Evolutionary conservation across 1,140 invertebrate genomes (phyloP).

Genomic region (Berghia stephanieae): DNA sequence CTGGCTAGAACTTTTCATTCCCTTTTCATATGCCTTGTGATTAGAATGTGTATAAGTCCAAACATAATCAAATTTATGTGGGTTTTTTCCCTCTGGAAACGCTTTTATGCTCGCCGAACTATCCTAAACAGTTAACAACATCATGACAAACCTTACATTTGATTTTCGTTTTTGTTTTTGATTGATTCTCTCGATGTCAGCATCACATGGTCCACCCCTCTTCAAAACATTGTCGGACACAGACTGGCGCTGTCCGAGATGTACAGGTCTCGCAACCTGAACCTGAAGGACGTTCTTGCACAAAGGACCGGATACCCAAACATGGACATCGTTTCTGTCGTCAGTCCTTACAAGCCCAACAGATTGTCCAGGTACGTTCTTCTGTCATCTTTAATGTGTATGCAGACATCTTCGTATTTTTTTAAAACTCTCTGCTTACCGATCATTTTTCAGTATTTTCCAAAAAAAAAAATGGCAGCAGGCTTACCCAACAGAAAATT

Average conservation of each 20-base stretch:
- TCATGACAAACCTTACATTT: not conserved
- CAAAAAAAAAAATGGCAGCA: too few relatives aligned
- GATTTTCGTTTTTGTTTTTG: too few relatives aligned
- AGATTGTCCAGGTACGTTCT: not conserved
- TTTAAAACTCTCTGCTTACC: not conserved
- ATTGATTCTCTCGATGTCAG: constrained; percentile 31
- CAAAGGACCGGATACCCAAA: constrained; percentile 40
- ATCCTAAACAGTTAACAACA: not conserved
- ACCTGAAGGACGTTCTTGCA: constrained; percentile 40
- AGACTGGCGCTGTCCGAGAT: constrained; percentile 28
- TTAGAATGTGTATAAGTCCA: too few relatives aligned
- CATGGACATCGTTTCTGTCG: constrained; percentile 35
- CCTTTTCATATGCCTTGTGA: too few relatives aligned
- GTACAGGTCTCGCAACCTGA: constrained; percentile 35
- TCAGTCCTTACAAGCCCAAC: constrained; percentile 8
- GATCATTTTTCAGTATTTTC: not conserved
- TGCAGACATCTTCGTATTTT: not conserved
- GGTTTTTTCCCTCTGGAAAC: too few relatives aligned
- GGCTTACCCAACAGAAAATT: not conserved
- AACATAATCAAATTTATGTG: too few relatives aligned
- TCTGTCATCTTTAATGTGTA: not conserved
- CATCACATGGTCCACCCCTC: constrained; percentile 41
- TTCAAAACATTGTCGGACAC: constrained; percentile 32
- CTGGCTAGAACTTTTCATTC: too few relatives aligned
- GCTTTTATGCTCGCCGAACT: not conserved